phyloP scores from a whole-genome alignment of 2,888 invertebrate species.

The Drosophila pseudotalamancana region DNA sequence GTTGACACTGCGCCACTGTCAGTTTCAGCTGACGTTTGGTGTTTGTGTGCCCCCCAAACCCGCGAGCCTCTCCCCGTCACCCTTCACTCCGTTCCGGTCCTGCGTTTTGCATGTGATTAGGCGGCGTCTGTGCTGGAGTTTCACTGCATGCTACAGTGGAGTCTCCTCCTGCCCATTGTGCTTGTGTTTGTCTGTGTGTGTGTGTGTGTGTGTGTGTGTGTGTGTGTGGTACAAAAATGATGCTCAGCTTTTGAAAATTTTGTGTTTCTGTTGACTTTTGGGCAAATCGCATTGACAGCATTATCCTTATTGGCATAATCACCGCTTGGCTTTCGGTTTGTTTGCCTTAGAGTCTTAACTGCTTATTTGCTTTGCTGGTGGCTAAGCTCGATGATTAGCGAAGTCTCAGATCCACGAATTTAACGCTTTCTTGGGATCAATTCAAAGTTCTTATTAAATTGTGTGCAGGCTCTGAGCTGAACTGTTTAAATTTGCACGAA shows the following conservation, averaged over 20 bases:
- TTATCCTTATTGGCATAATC: conserved; percentile 65
- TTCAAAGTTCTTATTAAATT: conserved; percentile 11
- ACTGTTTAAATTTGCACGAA: conserved; percentile 47
- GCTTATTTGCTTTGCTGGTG: conserved; percentile 26
- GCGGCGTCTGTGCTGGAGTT: conserved; percentile 40
- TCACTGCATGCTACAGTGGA: conserved; percentile 35
- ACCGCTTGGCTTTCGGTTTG: conserved; percentile 30
- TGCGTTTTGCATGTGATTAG: conserved; percentile 60
- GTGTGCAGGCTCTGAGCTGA: conserved; percentile 15
- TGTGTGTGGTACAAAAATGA: conserved; percentile 32
- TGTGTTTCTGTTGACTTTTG: conserved; percentile 37
- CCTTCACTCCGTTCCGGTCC: conserved; percentile 3
- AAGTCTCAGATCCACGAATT: neutral
- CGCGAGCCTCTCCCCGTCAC: neutral
- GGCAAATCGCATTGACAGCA: conserved; percentile 60
- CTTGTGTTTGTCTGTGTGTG: neutral
- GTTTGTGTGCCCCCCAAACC: conserved; percentile 31
- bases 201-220: conserved; percentile 4
- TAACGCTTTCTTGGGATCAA: neutral
- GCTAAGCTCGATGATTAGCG: conserved; percentile 3
- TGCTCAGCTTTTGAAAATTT: conserved; percentile 37
- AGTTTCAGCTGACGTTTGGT: conserved; percentile 80
- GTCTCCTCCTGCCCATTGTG: neutral
- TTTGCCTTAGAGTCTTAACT: conserved; percentile 24
- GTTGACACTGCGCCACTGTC: conserved; percentile 65